Base-by-base conservation (phyloP, 2,113 vertebrate species). In the Ammodytes dubius region DNA sequence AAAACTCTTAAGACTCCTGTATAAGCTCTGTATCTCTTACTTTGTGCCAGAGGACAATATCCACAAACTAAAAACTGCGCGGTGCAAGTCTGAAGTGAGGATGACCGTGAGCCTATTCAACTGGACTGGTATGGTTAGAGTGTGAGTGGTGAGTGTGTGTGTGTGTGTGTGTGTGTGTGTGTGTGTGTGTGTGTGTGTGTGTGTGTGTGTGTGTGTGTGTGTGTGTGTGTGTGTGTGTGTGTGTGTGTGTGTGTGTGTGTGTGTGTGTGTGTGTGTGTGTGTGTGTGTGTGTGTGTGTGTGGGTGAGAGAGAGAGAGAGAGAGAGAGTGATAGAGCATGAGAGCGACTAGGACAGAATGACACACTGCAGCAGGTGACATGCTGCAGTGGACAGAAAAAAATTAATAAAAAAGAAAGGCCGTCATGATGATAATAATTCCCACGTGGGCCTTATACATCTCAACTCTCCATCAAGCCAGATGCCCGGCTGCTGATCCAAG, bases 351-450 rank as follows among this genome's bases (percentile, higher is more conserved):
- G 76, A 80, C 71, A 86, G 77, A 81, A 83, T 88, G 85, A 88
- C 85, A 91, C 84, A 83, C 72, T 82, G 86, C 74, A 84, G 87
- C 80, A 83, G 84, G 87, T 84, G 84, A 90, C 85, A 60, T 57
- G 58, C 73, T 66, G 75, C 73, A 63, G 78, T 70, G 49, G 46
- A 17, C 8, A 14, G 40, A 53, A 13, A 52, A 63, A 12, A 50
- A 63, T n/a, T n/a, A 46, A 52, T 45, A 3, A 50, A 70, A 87
- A 75, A 84, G 56, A 84, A 87, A 85, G 73, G 77, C 53, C 4
- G 52, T 80, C 64, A 78, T 86, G 71, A 94, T 87, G 82, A 90
- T 90, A 92, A 90, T 90, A 92, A 88, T 74, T 79, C 75, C 80
- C 69, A 83, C 27, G 27, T 83, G 83, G 83, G 75, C 61, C 69